Conservation (phyloP, 2,113 vertebrate genomes). For the Thalassarche chlororhynchos region DNA sequence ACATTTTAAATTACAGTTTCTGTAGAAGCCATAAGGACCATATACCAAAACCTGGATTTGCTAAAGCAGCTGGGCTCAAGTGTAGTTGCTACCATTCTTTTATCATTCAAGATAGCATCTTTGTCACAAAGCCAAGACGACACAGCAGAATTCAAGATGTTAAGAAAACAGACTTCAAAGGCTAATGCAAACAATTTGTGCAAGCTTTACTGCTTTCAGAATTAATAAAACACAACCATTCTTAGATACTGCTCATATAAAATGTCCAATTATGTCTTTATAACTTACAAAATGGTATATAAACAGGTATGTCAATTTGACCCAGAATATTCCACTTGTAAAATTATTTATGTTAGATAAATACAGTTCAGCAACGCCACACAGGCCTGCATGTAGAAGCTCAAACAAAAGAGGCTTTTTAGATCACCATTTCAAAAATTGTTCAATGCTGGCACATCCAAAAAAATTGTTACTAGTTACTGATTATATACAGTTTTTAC, state of each 20-base stretch:
- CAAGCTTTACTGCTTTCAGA: not conserved
- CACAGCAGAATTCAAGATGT: constrained; percentile 4
- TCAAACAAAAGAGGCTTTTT: not conserved
- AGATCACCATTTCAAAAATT: not conserved
- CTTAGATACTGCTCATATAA: not conserved
- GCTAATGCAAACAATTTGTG: not conserved
- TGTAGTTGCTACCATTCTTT: not conserved
- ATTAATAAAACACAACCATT: not conserved
- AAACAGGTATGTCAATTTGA: not conserved
- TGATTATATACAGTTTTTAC: not conserved
- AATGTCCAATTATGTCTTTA: not conserved
- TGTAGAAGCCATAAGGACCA: not conserved
- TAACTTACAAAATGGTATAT: not conserved
- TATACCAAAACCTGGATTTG: not conserved
- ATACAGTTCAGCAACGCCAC: not conserved
- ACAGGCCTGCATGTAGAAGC: not conserved
- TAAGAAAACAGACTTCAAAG: constrained; percentile 18
- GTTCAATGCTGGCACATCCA: not conserved
- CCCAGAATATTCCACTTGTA: not conserved
- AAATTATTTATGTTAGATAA: not conserved
- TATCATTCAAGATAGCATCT: not conserved
- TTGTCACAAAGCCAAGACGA: not conserved
- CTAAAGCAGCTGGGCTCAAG: not conserved
- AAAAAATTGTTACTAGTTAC: not conserved
- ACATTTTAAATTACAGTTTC: not conserved